These are phyloP conservation scores for Latrodectus geometricus DNA, from an alignment of 1,140 invertebrate genomes.

Conservation along the genomic window DNA sequence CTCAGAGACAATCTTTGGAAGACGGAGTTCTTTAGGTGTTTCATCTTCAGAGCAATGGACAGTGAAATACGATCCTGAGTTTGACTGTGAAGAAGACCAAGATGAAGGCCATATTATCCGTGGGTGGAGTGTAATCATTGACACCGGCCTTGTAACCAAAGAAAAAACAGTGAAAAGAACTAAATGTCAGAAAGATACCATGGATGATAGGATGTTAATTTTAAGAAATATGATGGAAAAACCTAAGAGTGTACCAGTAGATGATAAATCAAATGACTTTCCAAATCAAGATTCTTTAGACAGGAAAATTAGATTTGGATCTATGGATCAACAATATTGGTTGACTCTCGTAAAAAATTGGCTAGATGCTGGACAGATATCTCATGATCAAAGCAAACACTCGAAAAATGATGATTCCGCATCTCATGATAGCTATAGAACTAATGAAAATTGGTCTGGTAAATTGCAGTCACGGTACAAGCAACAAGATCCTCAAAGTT, in stretches of 20 bases:
- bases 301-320: conserved; percentile 22
- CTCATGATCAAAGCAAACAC: neutral
- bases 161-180: conserved; percentile 52
- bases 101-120: neutral
- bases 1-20: neutral
- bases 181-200: neutral
- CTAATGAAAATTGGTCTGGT: too few relatives aligned
- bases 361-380: conserved; percentile 3
- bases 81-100: conserved; percentile 31
- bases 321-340: conserved; percentile 48
- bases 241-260: neutral
- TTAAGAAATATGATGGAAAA: neutral
- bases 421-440: too few relatives aligned
- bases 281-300: neutral
- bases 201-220: conserved; percentile 12
- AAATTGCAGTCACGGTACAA: too few relatives aligned
- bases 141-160: conserved; percentile 35
- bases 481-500: too few relatives aligned
- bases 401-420: neutral
- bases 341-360: conserved; percentile 40
- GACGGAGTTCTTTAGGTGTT: conserved; percentile 24
- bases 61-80: conserved; percentile 33
- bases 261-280: neutral
- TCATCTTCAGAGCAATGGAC: conserved; percentile 29
- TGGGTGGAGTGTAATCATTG: conserved; percentile 56